Evolutionary conservation across 2,797 vertebrate genomes (phyloP), one percentile per base, ranked within the genome.

Genomic region (Rousettus madagascariensis): DNA sequence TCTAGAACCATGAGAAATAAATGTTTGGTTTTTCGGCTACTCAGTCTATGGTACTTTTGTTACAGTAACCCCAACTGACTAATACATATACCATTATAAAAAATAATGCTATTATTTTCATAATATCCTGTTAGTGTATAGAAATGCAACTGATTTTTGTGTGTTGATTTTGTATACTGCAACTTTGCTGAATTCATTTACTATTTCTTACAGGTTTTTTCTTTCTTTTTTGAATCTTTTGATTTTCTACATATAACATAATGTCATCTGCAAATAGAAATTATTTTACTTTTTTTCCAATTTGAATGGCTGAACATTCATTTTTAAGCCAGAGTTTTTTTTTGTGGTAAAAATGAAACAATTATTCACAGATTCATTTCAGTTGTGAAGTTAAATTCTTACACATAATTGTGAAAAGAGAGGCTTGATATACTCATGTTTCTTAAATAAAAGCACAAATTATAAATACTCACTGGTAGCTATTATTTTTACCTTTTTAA

Each of bases 401-500:
- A 68, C 16, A 43, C 1, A 8, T 63, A 57, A 79, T 30, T 36
- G 3, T 41, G 53, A 80, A 51, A 77, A 78, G 7, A 19, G 3
- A 86, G 55, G 6, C 9, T 78, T 80, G 49, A 11, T 78, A 72
- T 90, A 86, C 20, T 66, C 74, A 1, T 51, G 57, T 83, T 10
- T 90, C 90, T 87, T 86, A 86, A 90, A 78, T 13, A 69, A 79
- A 91, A 79, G 26, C 26, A 46, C 4, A 74, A 82, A n/a, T 71
- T 12, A 41, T n/a, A 85, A 51, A 3, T 71, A 78, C 38, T 80
- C 55, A 65, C 24, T 82, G 74, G 10, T 41, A 41, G 33, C 15
- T 93, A 12, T 69, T 88, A 69, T 89, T 94, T 95, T 95, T 65
- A 79, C 65, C 22, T 80, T 83, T 41, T n/a, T 24, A 65, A 2